These are phyloP conservation scores for Atrichornis clamosus DNA, from an alignment of 2,113 vertebrate species.

Conservation along the genomic window DNA sequence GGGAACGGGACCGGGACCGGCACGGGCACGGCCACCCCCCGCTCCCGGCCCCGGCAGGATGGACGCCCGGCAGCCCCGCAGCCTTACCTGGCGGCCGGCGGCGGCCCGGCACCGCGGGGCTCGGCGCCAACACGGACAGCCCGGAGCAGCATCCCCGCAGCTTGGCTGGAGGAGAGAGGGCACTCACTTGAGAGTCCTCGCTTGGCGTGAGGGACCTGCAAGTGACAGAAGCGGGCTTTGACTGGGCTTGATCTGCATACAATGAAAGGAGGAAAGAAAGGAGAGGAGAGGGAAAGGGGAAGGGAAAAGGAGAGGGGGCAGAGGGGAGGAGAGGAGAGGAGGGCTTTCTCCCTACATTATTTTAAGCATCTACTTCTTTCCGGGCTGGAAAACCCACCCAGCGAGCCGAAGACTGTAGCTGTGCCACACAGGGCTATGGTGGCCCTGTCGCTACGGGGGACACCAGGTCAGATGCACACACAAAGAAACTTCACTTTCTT, in stretches of 20 bases:
- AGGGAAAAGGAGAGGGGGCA: not conserved
- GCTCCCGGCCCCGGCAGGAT: not conserved
- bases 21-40: not conserved
- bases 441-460: rapidly evolving
- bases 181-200: not conserved
- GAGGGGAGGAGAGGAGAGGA: not conserved
- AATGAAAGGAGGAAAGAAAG: not conserved
- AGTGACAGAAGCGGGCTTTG: not conserved
- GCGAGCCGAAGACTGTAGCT: not conserved
- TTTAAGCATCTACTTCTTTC: not conserved
- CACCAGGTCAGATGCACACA: rapidly evolving
- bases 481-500: not conserved
- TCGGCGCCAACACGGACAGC: not conserved
- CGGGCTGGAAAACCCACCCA: not conserved
- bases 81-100: not conserved
- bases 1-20: no score
- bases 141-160: not conserved
- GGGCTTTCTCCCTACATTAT: not conserved
- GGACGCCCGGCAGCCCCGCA: not conserved
- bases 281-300: not conserved
- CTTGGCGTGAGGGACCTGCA: not conserved
- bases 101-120: not conserved
- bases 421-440: not conserved
- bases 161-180: not conserved
- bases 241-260: not conserved